phyloP scores from a whole-genome alignment of 2,797 vertebrate species.

The Lateolabrax maculatus region DNA sequence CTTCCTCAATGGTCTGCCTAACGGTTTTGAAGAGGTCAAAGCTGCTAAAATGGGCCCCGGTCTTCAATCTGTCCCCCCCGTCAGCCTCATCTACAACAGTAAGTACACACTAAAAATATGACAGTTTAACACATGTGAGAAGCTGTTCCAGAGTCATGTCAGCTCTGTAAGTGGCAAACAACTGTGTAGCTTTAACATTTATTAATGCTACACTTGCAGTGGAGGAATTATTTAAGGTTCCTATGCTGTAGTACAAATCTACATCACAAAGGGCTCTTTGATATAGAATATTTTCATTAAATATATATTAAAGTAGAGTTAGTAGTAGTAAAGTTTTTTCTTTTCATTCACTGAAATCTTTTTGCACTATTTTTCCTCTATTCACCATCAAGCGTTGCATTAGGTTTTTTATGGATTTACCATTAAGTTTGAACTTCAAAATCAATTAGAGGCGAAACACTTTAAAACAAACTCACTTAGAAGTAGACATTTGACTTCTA shows the following conservation, averaged over 20 bases:
- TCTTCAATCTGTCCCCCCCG: slow-evolving; percentile 88
- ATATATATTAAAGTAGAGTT: too few species aligned
- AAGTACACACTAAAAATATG: slow-evolving; percentile 72
- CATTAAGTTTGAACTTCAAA: slow-evolving; percentile 21
- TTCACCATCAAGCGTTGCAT: not conserved
- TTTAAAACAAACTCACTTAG: slow-evolving; percentile 7
- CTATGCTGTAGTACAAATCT: not conserved
- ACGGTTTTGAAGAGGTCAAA: slow-evolving; percentile 95
- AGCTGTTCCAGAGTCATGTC: not conserved
- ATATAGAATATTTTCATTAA: not conserved
- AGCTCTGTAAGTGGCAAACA: slow-evolving; percentile 13
- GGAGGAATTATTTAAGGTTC: not conserved
- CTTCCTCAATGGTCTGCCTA: slow-evolving; percentile 93
- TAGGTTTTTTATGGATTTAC: not conserved
- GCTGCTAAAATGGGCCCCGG: slow-evolving; percentile 80
- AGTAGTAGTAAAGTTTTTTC: not conserved
- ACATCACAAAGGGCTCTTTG: not conserved
- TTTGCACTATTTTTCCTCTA: not conserved
- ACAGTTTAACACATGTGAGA: not conserved
- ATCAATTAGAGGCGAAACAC: slow-evolving; percentile 22
- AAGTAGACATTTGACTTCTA: not conserved
- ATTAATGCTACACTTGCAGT: not conserved
- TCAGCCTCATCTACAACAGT: slow-evolving; percentile 96
- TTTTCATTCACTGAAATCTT: not conserved
- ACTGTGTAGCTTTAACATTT: not conserved